Base-by-base conservation (phyloP, 2,113 vertebrate genomes). In the Lagenorhynchus albirostris region DNA sequence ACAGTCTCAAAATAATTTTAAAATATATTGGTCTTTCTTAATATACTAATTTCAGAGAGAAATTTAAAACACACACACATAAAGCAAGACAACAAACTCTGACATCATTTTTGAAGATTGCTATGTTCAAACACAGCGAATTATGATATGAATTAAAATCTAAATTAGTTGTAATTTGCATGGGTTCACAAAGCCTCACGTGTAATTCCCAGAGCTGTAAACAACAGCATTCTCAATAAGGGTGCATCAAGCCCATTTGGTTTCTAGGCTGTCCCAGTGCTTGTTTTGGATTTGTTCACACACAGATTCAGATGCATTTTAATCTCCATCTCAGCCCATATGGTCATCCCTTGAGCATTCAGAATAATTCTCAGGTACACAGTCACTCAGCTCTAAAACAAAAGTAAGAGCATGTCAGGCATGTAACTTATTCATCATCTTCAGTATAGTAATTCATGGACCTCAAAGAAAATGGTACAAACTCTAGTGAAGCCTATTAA, bases 261-360 rank as follows among this genome's bases (percentile, higher is more conserved):
- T 96, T 95, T 94, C 87, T 83, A 94, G 79, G 91, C 79, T 96
- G 85, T 86, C 92, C 97, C 65, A 63, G 63, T n/a, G 86, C 86
- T 94, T 96, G 87, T 81, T 97, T 95, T 94, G 83, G 60, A 96
- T 96, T 89, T 90, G 50, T 96, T 97, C 97, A 92, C 82, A 96
- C 67, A 90, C 96, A 97, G 83, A 97, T 91, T 98, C 94, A 94
- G 76, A 97, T 97, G 90, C 96, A 97, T 97, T 98, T 98, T 96
- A 94, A 97, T 98, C 80, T 97, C 63, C 41, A 94, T 33, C 86
- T 89, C 80, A 97, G 80, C 80, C 97, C 97, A 98, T 96, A 97
- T 97, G 97, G 95, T 95, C 90, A 96, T 63, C 67, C 91, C 84
- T 80, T 90, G 92, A 97, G 80, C 70, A 97, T 80, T 95, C 83